A percentile compares a stretch with the other conserved stretches of the same genome.
phyloP scores from a whole-genome alignment of 53 echinoderm and acorn worm species.

The Luidia sarsii region DNA sequence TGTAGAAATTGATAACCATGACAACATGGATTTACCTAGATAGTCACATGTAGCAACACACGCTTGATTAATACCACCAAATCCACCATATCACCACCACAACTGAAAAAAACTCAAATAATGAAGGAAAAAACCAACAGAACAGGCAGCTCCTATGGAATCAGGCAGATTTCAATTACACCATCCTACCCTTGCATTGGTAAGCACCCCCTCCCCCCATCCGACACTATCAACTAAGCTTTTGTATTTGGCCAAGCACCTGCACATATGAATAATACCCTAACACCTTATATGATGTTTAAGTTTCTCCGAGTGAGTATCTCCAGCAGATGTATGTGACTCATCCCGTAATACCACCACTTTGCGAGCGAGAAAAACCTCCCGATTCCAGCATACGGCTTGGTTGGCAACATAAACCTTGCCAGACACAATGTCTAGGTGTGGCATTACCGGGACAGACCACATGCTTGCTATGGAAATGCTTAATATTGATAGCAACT shows the following conservation, averaged over 20 bases:
- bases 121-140: too few relatives aligned
- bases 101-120: too few relatives aligned
- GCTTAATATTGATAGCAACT: slow-evolving; percentile 15
- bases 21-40: too few relatives aligned
- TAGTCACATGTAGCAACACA: too few relatives aligned
- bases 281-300: slow-evolving; percentile 29
- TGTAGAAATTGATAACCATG: too few relatives aligned
- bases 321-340: slow-evolving; percentile 28
- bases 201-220: too few relatives aligned
- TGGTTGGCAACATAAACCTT: background rate
- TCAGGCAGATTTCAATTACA: too few relatives aligned
- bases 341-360: slow-evolving; percentile 20
- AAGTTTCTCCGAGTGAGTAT: background rate
- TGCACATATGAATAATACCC: slow-evolving; percentile 35
- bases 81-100: too few relatives aligned
- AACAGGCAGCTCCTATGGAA: too few relatives aligned
- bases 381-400: background rate
- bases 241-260: background rate
- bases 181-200: too few relatives aligned
- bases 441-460: slow-evolving; percentile 40
- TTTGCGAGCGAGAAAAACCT: slow-evolving; percentile 16
- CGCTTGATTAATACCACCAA: too few relatives aligned
- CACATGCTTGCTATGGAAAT: slow-evolving; percentile 49
- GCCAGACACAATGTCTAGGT: slow-evolving; percentile 32
- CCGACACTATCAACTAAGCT: too few relatives aligned